Conservation (phyloP, 2,888 invertebrate species). For the Eremobia ochroleuca region DNA sequence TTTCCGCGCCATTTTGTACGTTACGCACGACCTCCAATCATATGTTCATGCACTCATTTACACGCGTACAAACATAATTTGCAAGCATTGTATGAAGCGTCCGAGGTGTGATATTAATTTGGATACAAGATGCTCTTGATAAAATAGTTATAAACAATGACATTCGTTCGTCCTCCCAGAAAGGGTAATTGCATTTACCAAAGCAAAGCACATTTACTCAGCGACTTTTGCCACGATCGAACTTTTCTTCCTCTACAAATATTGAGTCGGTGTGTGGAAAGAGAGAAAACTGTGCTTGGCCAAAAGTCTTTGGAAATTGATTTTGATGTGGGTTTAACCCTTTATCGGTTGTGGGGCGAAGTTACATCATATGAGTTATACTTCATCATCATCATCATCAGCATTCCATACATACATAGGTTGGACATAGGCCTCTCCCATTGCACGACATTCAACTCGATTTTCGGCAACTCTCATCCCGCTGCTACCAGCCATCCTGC, state of each 20-base stretch:
- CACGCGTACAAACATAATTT: no score
- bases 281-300: slow-evolving; percentile 23
- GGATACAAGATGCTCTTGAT: slow-evolving; percentile 7
- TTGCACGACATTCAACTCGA: no score
- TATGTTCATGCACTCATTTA: no score
- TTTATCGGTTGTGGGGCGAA: slow-evolving; percentile 7
- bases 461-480: no score
- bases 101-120: no score
- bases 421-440: no score
- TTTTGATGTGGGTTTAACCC: slow-evolving; percentile 37
- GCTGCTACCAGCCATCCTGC: no score
- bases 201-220: slow-evolving; percentile 47
- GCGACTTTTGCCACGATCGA: slow-evolving; percentile 30
- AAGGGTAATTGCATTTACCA: slow-evolving; percentile 49
- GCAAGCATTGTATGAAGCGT: no score
- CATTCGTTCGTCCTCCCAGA: slow-evolving; percentile 12
- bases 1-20: no score
- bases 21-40: no score
- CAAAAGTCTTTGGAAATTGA: slow-evolving; percentile 28
- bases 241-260: slow-evolving; percentile 44
- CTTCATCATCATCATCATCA: no score
- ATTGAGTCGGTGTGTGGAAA: slow-evolving; percentile 39
- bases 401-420: no score
- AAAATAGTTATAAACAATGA: slow-evolving; percentile 33
- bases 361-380: slow-evolving; percentile 18